Conservation (phyloP, 1,140 invertebrate genomes). For the Drosophila azteca region DNA sequence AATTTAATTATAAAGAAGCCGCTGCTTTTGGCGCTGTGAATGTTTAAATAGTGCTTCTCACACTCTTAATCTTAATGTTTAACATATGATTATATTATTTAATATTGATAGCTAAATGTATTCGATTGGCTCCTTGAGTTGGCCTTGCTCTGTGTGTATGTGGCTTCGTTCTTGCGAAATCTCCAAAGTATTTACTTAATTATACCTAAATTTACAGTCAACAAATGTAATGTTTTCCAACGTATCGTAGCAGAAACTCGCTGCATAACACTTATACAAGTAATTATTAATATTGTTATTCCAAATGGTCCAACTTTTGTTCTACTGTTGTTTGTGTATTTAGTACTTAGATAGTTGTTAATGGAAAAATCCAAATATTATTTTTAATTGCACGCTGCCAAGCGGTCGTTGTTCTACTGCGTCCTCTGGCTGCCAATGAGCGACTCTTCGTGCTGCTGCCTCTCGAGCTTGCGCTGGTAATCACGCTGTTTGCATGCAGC, state of each 20-base stretch:
- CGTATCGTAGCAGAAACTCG: conserved; percentile 8
- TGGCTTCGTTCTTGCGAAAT: conserved; percentile 41
- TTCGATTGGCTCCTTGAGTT: conserved; percentile 15
- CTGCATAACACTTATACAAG: conserved; percentile 2
- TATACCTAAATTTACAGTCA: conserved; percentile 39
- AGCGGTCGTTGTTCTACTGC: conserved; percentile 14
- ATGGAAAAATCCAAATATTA: conserved; percentile 45
- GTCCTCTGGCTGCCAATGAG: conserved; percentile 64
- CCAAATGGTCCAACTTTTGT: conserved; percentile 38
- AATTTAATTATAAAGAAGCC: conserved; percentile 37
- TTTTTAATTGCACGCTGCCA: not conserved
- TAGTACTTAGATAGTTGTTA: conserved; percentile 41
- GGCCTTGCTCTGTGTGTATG: conserved; percentile 40
- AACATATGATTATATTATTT: conserved; percentile 34
- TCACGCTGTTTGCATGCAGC: conserved; percentile 77
- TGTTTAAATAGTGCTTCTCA: conserved; percentile 51
- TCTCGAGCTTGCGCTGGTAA: conserved; percentile 73
- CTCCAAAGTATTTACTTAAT: conserved; percentile 66
- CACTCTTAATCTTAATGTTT: conserved; percentile 23
- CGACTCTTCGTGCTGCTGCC: conserved; percentile 79
- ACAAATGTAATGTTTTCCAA: conserved; percentile 28
- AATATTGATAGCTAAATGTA: conserved; percentile 42
- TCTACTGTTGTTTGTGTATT: conserved; percentile 28
- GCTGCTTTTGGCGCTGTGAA: conserved; percentile 59
- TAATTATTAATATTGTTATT: conserved; percentile 25